Conservation (phyloP, 2,797 vertebrate genomes). For the Tachyglossus aculeatus region DNA sequence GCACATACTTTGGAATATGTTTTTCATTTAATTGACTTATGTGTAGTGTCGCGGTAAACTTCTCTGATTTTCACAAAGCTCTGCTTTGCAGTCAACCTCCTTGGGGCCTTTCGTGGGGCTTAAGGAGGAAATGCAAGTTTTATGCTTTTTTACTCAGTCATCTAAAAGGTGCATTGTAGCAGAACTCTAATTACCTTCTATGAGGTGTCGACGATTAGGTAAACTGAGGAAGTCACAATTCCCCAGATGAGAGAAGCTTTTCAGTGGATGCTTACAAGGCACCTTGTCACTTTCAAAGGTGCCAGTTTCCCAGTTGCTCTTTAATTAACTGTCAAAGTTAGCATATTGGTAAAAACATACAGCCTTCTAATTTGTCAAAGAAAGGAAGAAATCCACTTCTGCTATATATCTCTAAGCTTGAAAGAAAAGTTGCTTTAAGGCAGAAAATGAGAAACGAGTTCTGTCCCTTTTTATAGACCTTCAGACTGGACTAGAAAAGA, state of each 20-base stretch:
- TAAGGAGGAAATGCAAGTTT: constrained; percentile 23
- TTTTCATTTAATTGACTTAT: constrained; percentile 20
- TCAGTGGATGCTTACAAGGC: constrained; percentile 26
- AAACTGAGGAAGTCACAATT: constrained; percentile 41
- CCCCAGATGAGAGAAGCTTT: constrained; percentile 26
- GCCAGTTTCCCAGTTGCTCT: constrained; percentile 38
- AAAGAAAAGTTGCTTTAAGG: constrained; percentile 13
- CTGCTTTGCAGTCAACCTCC: constrained; percentile 18
- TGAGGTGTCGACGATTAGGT: constrained; percentile 39
- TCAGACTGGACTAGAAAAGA: constrained; percentile 24
- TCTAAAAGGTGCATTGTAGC: constrained; percentile 30
- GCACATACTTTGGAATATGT: too few relatives aligned
- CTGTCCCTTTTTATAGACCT: constrained; percentile 1
- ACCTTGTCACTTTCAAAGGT: constrained; percentile 38
- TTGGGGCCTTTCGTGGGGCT: constrained; percentile 8
- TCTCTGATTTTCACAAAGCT: background rate
- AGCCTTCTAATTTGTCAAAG: constrained; percentile 31
- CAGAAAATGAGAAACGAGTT: background rate
- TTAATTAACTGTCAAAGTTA: constrained; percentile 44
- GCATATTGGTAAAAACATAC: constrained; percentile 18
- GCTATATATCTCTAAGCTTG: background rate
- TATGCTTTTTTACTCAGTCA: constrained; percentile 9
- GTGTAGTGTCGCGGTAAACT: constrained; percentile 12
- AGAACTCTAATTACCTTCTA: constrained; percentile 31
- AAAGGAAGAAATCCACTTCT: constrained; percentile 9